These are phyloP conservation scores for Willisornis vidua DNA, from an alignment of 2,113 vertebrate genomes.

Conservation along the genomic window DNA sequence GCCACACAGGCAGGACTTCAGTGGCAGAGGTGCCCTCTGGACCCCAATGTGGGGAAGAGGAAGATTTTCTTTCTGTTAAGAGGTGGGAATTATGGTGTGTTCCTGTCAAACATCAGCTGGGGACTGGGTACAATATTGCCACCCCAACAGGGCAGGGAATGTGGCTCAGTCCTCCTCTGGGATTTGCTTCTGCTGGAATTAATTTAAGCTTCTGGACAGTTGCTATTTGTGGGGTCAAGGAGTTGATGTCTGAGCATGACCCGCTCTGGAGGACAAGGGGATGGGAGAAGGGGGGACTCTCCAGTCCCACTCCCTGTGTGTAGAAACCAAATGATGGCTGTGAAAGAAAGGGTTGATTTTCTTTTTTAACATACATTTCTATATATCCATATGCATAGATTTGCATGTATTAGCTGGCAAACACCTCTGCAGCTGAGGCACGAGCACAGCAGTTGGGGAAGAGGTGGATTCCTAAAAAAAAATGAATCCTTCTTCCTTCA, in stretches of 20 bases:
- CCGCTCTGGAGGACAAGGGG: accelerated
- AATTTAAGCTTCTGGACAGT: neutral
- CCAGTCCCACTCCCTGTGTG: accelerated
- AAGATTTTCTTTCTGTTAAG: accelerated
- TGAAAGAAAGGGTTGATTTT: neutral
- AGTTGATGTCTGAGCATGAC: neutral
- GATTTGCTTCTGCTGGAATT: neutral
- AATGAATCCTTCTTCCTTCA: accelerated
- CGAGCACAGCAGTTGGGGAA: neutral
- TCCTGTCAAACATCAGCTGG: neutral
- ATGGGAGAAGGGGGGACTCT: neutral
- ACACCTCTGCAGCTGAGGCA: neutral
- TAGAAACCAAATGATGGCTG: neutral
- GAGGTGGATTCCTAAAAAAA: neutral
- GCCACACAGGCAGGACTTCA: neutral
- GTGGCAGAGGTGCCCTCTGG: neutral
- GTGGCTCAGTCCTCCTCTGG: neutral
- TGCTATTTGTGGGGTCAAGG: neutral
- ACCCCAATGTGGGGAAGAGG: accelerated
- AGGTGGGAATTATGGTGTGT: accelerated
- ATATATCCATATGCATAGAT: neutral
- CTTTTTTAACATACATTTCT: neutral
- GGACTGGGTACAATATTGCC: neutral
- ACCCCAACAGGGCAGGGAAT: neutral
- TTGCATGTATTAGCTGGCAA: neutral